These are phyloP conservation scores for Morinoia aosen DNA, from an alignment of 2,888 invertebrate species.

Conservation along the genomic window DNA sequence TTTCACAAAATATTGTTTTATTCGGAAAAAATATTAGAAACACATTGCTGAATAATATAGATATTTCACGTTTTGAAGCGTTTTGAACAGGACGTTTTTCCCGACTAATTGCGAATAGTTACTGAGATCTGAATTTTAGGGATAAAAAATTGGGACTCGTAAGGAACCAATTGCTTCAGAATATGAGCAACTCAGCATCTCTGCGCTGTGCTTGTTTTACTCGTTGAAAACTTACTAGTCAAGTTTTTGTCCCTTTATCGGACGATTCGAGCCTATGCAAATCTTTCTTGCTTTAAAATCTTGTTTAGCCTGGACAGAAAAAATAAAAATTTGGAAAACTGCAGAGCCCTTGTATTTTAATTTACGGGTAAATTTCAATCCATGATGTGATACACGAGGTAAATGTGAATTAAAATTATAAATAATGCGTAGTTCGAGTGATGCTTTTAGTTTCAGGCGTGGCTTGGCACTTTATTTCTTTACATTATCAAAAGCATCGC, in stretches of 20 bases:
- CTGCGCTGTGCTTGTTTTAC: background rate
- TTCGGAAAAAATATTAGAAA: background rate
- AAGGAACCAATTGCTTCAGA: background rate
- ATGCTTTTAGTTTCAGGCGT: too few species aligned
- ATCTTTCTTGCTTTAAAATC: background rate
- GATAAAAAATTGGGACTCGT: background rate
- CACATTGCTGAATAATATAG: background rate
- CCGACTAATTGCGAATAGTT: background rate
- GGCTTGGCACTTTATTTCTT: too few species aligned
- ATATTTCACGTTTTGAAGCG: background rate
- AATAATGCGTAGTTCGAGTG: too few species aligned
- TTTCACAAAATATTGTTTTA: background rate
- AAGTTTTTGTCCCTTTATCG: background rate
- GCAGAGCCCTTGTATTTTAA: background rate
- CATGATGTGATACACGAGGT: too few species aligned
- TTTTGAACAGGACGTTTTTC: background rate
- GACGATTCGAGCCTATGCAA: background rate
- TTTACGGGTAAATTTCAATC: too few species aligned
- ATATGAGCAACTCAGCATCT: background rate
- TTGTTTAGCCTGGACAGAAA: background rate
- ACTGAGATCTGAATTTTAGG: background rate
- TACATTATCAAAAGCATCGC: too few species aligned
- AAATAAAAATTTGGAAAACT: background rate
- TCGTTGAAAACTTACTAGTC: background rate
- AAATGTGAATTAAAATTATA: too few species aligned